Evolutionary conservation across 1,140 invertebrate species (phyloP).

Genomic region (Physella acuta): DNA sequence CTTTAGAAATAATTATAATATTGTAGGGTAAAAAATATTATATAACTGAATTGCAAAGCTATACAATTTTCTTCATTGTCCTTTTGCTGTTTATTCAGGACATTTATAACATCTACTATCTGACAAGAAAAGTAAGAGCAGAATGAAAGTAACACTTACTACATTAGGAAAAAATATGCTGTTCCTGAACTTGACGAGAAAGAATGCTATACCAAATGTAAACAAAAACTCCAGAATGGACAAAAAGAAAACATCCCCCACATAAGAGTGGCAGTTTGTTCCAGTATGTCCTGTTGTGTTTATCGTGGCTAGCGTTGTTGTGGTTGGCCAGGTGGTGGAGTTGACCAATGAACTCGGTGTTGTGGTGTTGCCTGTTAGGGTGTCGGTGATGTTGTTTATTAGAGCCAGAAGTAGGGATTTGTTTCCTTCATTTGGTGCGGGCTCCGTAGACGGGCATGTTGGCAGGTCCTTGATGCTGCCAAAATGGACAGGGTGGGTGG

Average conservation of each 20-base stretch:
- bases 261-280: conserved; percentile 28
- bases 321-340: too few species aligned
- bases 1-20: too few species aligned
- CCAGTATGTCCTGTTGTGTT: too few species aligned
- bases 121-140: too few species aligned
- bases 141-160: conserved; percentile 38
- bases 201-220: conserved; percentile 28
- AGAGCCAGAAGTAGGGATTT: not conserved
- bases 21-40: too few species aligned
- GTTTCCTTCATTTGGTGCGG: not conserved
- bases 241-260: conserved; percentile 77
- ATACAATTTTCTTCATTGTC: too few species aligned
- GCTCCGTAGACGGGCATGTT: not conserved
- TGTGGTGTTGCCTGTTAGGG: conserved; percentile 3
- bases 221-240: conserved; percentile 54
- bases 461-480: not conserved
- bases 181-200: conserved; percentile 73
- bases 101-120: too few species aligned
- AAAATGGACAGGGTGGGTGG: not conserved
- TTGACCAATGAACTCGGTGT: not conserved
- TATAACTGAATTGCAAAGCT: too few species aligned
- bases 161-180: conserved; percentile 84
- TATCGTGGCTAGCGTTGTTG: too few species aligned
- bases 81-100: too few species aligned
- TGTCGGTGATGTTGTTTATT: not conserved